Evolutionary conservation across 2,797 vertebrate species (phyloP).

Genomic region (Gastrophryne carolinensis): DNA sequence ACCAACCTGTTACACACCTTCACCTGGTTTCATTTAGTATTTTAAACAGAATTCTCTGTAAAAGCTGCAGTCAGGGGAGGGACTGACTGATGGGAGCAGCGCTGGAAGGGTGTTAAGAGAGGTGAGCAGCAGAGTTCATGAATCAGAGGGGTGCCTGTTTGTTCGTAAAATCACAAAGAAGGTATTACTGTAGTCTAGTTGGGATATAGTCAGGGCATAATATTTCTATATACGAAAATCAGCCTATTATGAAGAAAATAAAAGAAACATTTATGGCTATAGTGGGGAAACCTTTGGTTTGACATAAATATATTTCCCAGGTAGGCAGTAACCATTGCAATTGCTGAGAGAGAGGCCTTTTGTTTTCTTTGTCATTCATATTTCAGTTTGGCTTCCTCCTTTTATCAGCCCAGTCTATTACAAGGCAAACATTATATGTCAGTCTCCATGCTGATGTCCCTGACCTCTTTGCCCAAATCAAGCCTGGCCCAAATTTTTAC

Average conservation of each 20-base stretch:
- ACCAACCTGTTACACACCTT: too few species aligned
- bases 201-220: too few species aligned
- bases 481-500: neutral
- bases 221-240: too few species aligned
- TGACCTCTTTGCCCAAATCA: neutral
- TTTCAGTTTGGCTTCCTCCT: neutral
- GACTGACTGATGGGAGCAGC: too few species aligned
- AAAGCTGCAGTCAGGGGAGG: too few species aligned
- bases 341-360: neutral
- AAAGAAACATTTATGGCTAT: too few species aligned
- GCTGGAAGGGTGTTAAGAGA: too few species aligned
- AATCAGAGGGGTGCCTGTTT: neutral
- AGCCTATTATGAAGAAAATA: too few species aligned
- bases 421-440: neutral
- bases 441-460: slow-evolving; percentile 3
- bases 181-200: neutral
- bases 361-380: neutral
- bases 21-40: too few species aligned
- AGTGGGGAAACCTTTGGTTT: too few species aligned
- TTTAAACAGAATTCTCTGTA: too few species aligned
- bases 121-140: neutral
- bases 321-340: neutral
- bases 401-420: neutral
- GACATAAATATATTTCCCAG: too few species aligned
- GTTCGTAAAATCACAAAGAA: neutral